These are phyloP conservation scores for Molossus alvarezi DNA, from an alignment of 2,797 vertebrate species.

Conservation along the genomic window DNA sequence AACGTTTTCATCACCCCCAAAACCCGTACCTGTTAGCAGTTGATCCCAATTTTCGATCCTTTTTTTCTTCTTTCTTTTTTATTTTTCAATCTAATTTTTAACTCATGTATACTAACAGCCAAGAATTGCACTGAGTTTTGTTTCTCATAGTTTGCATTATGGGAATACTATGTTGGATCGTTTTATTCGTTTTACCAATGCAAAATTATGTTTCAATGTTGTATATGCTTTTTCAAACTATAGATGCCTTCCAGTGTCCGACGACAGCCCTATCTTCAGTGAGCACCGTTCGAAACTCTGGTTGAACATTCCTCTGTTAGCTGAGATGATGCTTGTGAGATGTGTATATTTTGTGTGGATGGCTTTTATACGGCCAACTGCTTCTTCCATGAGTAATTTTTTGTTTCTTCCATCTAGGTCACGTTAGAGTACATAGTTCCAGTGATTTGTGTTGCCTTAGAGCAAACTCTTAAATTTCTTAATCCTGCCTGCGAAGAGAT, in stretches of 20 bases:
- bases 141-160: neutral
- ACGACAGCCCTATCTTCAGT: neutral
- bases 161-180: neutral
- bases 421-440: conserved; percentile 12
- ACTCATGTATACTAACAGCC: neutral
- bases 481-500: neutral
- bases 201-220: neutral
- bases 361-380: neutral
- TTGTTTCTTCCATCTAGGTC: neutral
- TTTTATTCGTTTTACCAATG: neutral
- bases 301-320: neutral
- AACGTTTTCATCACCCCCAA: neutral
- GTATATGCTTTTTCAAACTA: neutral
- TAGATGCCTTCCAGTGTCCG: neutral
- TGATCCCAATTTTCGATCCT: neutral
- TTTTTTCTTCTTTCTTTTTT: neutral
- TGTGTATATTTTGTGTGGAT: neutral
- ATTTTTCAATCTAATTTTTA: neutral
- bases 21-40: neutral
- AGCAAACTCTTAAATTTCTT: conserved; percentile 35
- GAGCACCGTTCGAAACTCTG: neutral
- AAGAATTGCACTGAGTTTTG: neutral
- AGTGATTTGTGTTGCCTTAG: neutral
- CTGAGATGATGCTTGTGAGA: neutral
- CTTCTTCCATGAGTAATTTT: neutral